A percentile compares a stretch with the other conserved stretches of the same genome.
These are phyloP conservation scores for Chrysolophus pictus DNA, from an alignment of 2,797 vertebrate genomes.

Conservation along the genomic window DNA sequence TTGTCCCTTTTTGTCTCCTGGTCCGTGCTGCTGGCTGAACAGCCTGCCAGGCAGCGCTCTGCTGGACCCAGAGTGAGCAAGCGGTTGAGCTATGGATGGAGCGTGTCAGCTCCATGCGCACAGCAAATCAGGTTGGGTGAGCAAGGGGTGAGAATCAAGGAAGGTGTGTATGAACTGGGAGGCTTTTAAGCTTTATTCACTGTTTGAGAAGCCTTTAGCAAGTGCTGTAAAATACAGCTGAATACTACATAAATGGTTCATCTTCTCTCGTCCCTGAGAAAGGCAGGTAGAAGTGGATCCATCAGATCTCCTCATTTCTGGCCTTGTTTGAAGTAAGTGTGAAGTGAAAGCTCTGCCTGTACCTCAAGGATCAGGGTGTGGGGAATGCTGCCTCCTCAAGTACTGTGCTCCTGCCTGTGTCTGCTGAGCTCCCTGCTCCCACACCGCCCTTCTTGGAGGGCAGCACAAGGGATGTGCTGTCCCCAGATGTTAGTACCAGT, in stretches of 20 bases:
- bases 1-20: neutral
- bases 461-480: neutral
- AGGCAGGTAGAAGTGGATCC: neutral
- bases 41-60: accelerated
- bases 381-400: neutral
- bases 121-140: slow-evolving; percentile 58
- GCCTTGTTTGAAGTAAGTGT: neutral
- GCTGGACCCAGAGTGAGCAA: neutral
- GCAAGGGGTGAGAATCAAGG: slow-evolving; percentile 57
- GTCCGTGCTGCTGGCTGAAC: neutral
- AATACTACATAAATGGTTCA: neutral
- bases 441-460: too few species aligned
- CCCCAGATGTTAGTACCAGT: neutral
- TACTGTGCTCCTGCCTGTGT: neutral
- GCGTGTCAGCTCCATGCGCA: slow-evolving; percentile 61
- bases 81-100: slow-evolving; percentile 41
- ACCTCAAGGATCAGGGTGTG: neutral
- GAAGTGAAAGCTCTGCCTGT: neutral
- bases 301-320: neutral
- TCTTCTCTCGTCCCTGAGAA: neutral
- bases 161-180: slow-evolving; percentile 24
- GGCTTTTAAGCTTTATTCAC: slow-evolving; percentile 42
- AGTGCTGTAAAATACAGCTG: slow-evolving; percentile 28
- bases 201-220: slow-evolving; percentile 29
- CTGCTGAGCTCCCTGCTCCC: neutral